Percentiles rank a stretch among this genome's conserved stretches.
phyloP scores from a whole-genome alignment of 1,140 invertebrate species.

The Chironomus tepperi region DNA sequence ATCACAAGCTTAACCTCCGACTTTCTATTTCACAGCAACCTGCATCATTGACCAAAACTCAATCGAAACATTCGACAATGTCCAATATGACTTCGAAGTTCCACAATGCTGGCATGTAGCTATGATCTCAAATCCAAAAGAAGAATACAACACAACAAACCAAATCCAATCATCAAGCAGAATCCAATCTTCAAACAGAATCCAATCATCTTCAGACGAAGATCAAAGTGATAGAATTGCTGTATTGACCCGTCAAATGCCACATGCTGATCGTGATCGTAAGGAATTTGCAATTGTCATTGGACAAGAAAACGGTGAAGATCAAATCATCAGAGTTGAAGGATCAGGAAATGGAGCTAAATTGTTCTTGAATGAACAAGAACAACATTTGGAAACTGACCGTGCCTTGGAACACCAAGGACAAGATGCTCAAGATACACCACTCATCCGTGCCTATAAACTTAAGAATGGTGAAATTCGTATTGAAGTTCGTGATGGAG shows the following conservation, averaged over 20 bases:
- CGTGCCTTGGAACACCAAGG: conserved; percentile 29
- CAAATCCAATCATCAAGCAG: conserved; percentile 24
- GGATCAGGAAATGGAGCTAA: conserved; percentile 28
- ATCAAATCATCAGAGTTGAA: conserved; percentile 30
- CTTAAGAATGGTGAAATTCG: conserved; percentile 42
- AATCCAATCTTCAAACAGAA: not conserved
- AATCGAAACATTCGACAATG: not conserved
- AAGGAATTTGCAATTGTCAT: conserved; percentile 42
- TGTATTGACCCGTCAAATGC: conserved; percentile 38
- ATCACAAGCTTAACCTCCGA: too few species aligned
- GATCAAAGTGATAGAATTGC: conserved; percentile 28
- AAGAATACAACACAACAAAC: conserved; percentile 24
- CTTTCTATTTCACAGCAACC: not conserved
- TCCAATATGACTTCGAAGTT: not conserved
- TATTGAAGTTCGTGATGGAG: conserved; percentile 42
- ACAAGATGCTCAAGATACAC: conserved; percentile 30
- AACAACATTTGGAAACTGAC: conserved; percentile 31
- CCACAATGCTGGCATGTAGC: conserved; percentile 10
- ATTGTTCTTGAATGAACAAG: conserved; percentile 36
- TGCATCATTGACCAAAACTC: not conserved
- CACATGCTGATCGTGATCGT: conserved; percentile 27
- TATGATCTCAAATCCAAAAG: not conserved
- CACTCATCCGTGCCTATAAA: conserved; percentile 44
- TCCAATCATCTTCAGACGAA: too few species aligned
- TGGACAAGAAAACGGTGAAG: conserved; percentile 26